Evolutionary conservation across 2,797 vertebrate species (phyloP).

Genomic region (Poliocrania exsul): DNA sequence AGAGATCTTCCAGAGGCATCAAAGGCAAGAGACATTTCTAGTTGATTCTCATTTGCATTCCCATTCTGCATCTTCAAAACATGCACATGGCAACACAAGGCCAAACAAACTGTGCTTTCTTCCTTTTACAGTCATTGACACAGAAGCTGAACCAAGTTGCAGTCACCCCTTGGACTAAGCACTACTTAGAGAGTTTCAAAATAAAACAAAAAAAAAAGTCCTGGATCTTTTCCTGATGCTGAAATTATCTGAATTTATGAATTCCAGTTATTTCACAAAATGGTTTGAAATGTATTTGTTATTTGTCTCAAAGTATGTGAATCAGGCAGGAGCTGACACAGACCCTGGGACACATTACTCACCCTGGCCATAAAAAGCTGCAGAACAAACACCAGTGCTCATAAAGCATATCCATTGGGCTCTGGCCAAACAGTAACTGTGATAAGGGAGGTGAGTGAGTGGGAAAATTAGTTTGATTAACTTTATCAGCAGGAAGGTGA

Average conservation of each 20-base stretch:
- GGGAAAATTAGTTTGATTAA: constrained; percentile 63
- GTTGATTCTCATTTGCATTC: not conserved
- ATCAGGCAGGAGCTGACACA: not conserved
- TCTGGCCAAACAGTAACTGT: constrained; percentile 28
- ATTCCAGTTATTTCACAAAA: not conserved
- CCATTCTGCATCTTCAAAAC: not conserved
- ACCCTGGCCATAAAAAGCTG: constrained; percentile 26
- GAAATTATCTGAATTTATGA: not conserved
- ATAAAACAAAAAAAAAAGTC: not conserved
- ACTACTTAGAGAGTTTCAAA: not conserved
- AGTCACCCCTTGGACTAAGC: not conserved
- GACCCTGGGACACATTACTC: not conserved
- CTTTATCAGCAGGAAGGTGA: constrained; percentile 63
- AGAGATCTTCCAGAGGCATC: not conserved
- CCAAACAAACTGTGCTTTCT: not conserved
- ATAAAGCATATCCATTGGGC: constrained; percentile 23
- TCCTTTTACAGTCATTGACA: not conserved
- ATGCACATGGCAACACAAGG: not conserved
- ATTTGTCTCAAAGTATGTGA: not conserved
- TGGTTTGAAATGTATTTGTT: not conserved
- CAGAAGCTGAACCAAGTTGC: not conserved
- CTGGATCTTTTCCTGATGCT: not conserved
- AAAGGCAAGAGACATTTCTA: not conserved
- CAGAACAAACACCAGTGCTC: constrained; percentile 21
- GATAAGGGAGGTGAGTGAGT: constrained; percentile 55